Conservation (phyloP, 1,140 invertebrate species). For the Cotesia glomerata region DNA sequence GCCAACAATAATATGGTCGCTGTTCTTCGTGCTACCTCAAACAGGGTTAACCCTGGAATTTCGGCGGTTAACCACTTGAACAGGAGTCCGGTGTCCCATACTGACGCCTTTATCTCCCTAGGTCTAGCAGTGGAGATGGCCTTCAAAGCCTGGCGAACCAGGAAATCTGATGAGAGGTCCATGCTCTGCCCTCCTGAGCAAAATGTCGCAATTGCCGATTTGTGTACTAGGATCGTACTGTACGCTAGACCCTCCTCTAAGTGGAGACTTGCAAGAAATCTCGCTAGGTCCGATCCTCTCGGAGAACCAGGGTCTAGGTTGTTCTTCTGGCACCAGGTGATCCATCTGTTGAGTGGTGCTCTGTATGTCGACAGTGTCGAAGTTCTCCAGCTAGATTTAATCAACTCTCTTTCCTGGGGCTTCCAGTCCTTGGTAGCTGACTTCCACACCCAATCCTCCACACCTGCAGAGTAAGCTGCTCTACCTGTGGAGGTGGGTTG, state of each 20-base stretch:
- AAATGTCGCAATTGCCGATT: slow-evolving; percentile 15
- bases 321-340: slow-evolving; percentile 41
- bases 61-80: slow-evolving; percentile 17
- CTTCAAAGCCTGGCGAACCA: slow-evolving; percentile 26
- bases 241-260: no score
- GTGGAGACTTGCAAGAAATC: no score
- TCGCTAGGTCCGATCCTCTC: no score
- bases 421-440: slow-evolving; percentile 7
- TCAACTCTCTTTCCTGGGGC: slow-evolving; percentile 11
- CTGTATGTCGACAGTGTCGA: slow-evolving; percentile 5
- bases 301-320: slow-evolving; percentile 5
- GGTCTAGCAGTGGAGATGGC: slow-evolving; percentile 22
- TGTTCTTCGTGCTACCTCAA: slow-evolving; percentile 37
- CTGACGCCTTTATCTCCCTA: slow-evolving; percentile 1
- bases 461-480: no score
- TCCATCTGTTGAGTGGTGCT: slow-evolving; percentile 37
- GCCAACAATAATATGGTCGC: slow-evolving; percentile 35
- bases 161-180: slow-evolving; percentile 13
- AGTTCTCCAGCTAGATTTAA: slow-evolving; percentile 9
- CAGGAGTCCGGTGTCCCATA: slow-evolving; percentile 29
- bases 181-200: slow-evolving; percentile 27
- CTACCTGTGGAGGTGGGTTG: no score
- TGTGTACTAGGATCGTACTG: no score
- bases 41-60: slow-evolving; percentile 14
- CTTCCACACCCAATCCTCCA: no score